Conservation (phyloP, 1,140 invertebrate genomes). For the Bombus ignitus region DNA sequence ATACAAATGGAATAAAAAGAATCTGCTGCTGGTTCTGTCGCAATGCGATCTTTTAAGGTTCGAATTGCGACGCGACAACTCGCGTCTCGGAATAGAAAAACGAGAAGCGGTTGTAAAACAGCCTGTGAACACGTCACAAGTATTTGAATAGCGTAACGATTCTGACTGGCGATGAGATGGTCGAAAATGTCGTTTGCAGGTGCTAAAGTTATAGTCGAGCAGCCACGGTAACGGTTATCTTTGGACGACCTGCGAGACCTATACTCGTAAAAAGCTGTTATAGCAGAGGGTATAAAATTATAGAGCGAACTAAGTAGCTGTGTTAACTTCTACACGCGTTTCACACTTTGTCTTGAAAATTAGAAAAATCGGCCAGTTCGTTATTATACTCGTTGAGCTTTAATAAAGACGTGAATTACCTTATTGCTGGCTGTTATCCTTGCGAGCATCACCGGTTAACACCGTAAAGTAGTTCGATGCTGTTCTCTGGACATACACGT, state of each 20-base stretch:
- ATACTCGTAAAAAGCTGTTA: slow-evolving; percentile 30
- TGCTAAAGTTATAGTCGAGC: slow-evolving; percentile 29
- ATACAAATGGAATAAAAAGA: not conserved
- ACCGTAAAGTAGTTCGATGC: not conserved
- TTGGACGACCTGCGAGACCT: slow-evolving; percentile 14
- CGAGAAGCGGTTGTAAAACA: slow-evolving; percentile 43
- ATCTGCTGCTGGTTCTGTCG: slow-evolving; percentile 47
- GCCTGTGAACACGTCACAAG: slow-evolving; percentile 23
- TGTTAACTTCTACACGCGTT: not conserved
- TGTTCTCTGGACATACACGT: too few relatives aligned
- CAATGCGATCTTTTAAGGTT: slow-evolving; percentile 51
- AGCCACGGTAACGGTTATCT: slow-evolving; percentile 34
- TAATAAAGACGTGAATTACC: not conserved
- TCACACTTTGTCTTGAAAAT: slow-evolving; percentile 1
- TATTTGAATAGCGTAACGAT: slow-evolving; percentile 56
- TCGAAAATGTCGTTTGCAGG: slow-evolving; percentile 56
- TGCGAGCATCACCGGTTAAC: not conserved
- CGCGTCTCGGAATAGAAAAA: slow-evolving; percentile 34
- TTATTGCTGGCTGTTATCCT: not conserved
- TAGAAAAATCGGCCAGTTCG: not conserved
- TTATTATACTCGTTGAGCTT: not conserved
- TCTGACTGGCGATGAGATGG: slow-evolving; percentile 21
- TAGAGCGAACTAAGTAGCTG: not conserved
- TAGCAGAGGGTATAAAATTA: slow-evolving; percentile 16
- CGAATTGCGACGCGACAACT: slow-evolving; percentile 53